Base-by-base conservation (phyloP, 2,888 invertebrate genomes). In the Sarcophaga rosellei region DNA sequence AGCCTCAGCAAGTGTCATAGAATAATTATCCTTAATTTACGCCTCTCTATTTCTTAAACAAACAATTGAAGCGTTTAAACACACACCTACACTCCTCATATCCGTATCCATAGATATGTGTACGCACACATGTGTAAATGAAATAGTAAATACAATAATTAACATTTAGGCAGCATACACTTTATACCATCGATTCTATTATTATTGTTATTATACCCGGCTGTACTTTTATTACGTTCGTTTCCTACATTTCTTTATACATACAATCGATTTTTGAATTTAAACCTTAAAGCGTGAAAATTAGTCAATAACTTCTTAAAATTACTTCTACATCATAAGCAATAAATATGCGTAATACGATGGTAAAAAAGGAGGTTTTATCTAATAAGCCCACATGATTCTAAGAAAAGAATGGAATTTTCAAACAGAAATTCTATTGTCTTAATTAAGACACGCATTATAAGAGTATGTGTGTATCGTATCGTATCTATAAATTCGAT, bases 21-120 rank as follows among this genome's bases (percentile, higher is more conserved):
- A 76, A 81, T 76, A 81, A 81, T 76, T 70, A 81, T 59, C 70
- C 61, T 70, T 79, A 84, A 84, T 78, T 76, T 76, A 69, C 73
- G 63, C 53, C n/a, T 2, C 23, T 20, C n/a, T 2, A 17, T 20
- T 35, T 35, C 35, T 35, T 35, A 35, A 10, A 35, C 35, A 35
- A 35, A 35, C 35, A 35, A 35, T 35, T 35, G 35, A 35, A 35
- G 8, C 35, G 2, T 35, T 35, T 35, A 35, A 35, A 35, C 10
- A 35, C 10, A 35, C 35, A 35, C 35, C 35, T 10, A 35, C 15
- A 65, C 53, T 65, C 17, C 15, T 47, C 10, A 66, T 15, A 3
- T 25, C 20, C 12, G 5, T 44, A n/a, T 66, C 12, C 17, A 68
- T 63, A 72, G 57, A 72, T 72, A 72, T 59, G 25, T 53, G 59